Evolutionary conservation across 2,113 vertebrate species (phyloP).

Genomic region (Rhadina sibilatrix): DNA sequence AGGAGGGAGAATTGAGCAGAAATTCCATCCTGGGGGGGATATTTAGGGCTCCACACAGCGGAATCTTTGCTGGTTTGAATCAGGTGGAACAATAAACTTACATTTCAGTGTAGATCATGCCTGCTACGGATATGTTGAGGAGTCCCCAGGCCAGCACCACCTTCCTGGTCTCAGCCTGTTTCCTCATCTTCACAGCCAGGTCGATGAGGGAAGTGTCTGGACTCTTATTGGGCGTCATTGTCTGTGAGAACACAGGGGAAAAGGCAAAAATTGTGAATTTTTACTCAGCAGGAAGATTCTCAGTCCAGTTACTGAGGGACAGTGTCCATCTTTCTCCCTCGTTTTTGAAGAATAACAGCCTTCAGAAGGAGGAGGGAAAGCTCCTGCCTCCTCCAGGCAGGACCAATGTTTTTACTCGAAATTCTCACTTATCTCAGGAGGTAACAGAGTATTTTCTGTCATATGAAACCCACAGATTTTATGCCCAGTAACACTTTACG

Average conservation of each 20-base stretch:
- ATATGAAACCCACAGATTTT: not conserved
- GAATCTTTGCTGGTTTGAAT: not conserved
- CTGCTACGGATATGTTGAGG: slow-evolving; percentile 88
- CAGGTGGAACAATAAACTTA: slow-evolving; percentile 43
- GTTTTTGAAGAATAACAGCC: not conserved
- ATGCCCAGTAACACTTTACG: fast-evolving
- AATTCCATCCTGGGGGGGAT: not conserved
- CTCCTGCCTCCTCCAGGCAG: not conserved
- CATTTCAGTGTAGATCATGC: slow-evolving; percentile 98
- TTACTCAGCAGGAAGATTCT: not conserved
- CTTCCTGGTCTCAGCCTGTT: slow-evolving; percentile 86
- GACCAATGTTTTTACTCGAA: fast-evolving
- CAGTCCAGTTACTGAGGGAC: not conserved
- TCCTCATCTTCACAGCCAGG: slow-evolving; percentile 87
- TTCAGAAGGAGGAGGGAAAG: not conserved
- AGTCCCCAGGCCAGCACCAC: slow-evolving; percentile 91
- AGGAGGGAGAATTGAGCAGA: not conserved
- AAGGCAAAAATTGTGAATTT: not conserved
- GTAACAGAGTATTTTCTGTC: not conserved
- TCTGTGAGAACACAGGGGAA: not conserved
- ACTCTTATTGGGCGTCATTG: slow-evolving; percentile 72
- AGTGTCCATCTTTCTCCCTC: fast-evolving
- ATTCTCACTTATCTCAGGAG: not conserved
- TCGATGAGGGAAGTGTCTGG: slow-evolving; percentile 81
- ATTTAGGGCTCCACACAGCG: not conserved